phyloP scores from a whole-genome alignment of 2,888 invertebrate species.

The Pristionchus maxplancki region DNA sequence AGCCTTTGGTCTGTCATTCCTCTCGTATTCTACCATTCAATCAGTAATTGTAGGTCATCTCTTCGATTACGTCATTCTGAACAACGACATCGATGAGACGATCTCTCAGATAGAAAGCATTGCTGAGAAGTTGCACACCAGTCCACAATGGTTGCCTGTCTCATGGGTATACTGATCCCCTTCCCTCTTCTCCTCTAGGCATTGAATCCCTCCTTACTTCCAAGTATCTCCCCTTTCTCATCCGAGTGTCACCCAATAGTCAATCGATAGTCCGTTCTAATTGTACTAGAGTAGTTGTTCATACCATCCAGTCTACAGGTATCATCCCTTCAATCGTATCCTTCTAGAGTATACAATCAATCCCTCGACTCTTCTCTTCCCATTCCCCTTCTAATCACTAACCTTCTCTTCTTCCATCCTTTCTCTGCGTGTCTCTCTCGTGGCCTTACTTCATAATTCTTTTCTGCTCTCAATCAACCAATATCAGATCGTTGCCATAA shows the following conservation, averaged over 20 bases:
- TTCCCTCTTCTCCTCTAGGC: neutral
- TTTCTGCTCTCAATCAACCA: slow-evolving; percentile 24
- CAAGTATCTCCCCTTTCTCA: too few species aligned
- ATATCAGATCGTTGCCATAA: slow-evolving; percentile 24
- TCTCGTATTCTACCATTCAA: neutral
- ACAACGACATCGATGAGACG: slow-evolving; percentile 98
- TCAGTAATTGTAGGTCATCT: slow-evolving; percentile 83
- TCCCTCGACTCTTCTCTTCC: slow-evolving; percentile 17
- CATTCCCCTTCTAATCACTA: slow-evolving; percentile 17
- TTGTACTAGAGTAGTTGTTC: neutral
- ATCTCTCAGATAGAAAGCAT: slow-evolving; percentile 85
- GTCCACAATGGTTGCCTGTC: slow-evolving; percentile 78
- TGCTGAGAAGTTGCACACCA: slow-evolving; percentile 77
- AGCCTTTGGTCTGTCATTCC: slow-evolving; percentile 86
- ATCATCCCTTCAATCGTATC: slow-evolving; percentile 10
- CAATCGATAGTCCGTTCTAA: neutral
- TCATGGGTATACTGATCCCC: slow-evolving; percentile 75
- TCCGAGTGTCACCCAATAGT: slow-evolving; percentile 13
- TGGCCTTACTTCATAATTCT: slow-evolving; percentile 17
- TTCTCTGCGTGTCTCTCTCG: neutral
- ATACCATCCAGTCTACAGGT: slow-evolving; percentile 40
- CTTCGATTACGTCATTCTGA: slow-evolving; percentile 97
- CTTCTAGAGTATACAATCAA: slow-evolving; percentile 24
- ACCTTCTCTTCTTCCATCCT: slow-evolving; percentile 32
- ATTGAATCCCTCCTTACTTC: neutral